Evolutionary conservation across 2,888 invertebrate species (phyloP).

Genomic region (Eristalis arbustorum): DNA sequence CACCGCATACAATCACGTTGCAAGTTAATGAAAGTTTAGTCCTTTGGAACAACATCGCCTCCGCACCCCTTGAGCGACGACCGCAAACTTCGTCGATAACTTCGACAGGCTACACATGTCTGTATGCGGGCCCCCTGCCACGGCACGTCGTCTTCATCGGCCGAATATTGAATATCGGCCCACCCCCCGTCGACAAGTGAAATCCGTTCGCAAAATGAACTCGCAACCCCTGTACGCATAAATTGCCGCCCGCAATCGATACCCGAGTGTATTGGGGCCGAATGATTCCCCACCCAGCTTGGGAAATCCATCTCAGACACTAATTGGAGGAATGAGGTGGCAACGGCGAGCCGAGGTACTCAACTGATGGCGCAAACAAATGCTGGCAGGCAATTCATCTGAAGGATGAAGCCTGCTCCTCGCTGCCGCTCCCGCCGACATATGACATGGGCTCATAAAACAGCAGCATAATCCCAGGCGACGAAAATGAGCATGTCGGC

Average conservation of each 20-base stretch:
- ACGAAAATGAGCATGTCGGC: conserved; percentile 7
- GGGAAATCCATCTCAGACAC: conserved; percentile 47
- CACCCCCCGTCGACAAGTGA: conserved; percentile 2
- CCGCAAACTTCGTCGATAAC: conserved; percentile 19
- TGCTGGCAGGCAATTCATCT: conserved; percentile 55
- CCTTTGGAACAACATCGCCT: conserved; percentile 20
- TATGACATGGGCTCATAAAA: conserved; percentile 15
- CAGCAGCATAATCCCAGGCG: conserved; percentile 8
- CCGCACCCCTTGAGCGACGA: neutral
- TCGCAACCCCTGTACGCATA: neutral
- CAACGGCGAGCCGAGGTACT: conserved; percentile 1
- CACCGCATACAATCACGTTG: neutral
- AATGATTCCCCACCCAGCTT: neutral
- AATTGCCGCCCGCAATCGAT: conserved; percentile 18
- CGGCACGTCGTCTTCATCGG: neutral
- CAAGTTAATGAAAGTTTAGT: conserved; percentile 40
- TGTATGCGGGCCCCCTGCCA: neutral
- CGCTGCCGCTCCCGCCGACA: neutral
- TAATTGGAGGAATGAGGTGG: conserved; percentile 39
- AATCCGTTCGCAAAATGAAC: conserved; percentile 13
- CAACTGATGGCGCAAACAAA: conserved; percentile 41
- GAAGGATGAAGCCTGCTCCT: conserved; percentile 21
- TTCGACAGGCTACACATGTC: neutral
- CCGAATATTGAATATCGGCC: conserved; percentile 46
- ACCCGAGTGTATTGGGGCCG: neutral